These are phyloP conservation scores for Galerucella pusilla DNA, from an alignment of 2,888 invertebrate genomes.

Conservation along the genomic window DNA sequence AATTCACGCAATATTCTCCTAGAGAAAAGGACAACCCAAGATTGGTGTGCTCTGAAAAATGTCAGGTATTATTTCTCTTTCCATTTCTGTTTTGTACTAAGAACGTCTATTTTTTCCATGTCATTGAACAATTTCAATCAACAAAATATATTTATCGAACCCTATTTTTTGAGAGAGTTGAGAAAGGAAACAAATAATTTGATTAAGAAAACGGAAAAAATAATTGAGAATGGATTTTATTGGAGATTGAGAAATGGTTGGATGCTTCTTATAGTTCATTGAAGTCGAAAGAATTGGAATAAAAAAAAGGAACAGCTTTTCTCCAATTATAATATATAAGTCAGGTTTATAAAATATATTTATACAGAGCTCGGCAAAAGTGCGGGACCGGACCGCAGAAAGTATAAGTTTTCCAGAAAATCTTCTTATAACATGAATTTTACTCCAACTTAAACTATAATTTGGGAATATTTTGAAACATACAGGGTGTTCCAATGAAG, in stretches of 20 bases:
- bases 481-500: too few relatives aligned
- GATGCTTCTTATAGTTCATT: neutral
- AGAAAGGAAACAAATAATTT: neutral
- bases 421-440: too few relatives aligned
- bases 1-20: too few relatives aligned
- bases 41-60: too few relatives aligned
- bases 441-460: too few relatives aligned
- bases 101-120: constrained; percentile 25
- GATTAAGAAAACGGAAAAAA: constrained; percentile 2
- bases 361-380: too few relatives aligned
- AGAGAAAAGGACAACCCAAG: too few relatives aligned
- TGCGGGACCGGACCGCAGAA: too few relatives aligned
- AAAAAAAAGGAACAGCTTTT: neutral
- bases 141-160: constrained; percentile 21
- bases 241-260: neutral
- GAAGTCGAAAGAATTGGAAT: neutral
- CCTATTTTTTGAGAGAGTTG: neutral
- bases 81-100: constrained; percentile 5
- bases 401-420: too few relatives aligned
- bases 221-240: constrained; percentile 7
- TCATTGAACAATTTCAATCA: constrained; percentile 27
- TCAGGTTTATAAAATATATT: too few relatives aligned
- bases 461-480: too few relatives aligned
- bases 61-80: constrained; percentile 17
- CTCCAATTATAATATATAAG: too few relatives aligned